Evolutionary conservation across 2,113 vertebrate species (phyloP).

Genomic region (Vidua macroura): DNA sequence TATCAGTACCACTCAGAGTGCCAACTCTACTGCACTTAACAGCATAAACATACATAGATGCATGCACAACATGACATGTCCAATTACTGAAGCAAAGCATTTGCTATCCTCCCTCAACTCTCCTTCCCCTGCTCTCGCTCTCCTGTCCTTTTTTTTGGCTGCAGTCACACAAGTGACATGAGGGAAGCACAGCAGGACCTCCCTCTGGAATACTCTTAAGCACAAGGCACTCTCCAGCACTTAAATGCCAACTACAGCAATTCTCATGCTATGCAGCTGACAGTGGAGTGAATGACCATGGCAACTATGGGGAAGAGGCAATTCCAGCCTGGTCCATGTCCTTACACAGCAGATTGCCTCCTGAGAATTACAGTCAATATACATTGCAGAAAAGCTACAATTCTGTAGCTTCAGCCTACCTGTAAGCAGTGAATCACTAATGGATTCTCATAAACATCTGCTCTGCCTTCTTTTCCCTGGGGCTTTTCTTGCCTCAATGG

Average conservation of each 20-base stretch:
- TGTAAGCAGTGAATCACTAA: not conserved
- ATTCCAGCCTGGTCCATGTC: not conserved
- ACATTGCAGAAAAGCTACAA: not conserved
- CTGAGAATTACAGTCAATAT: not conserved
- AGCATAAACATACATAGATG: not conserved
- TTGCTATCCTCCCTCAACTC: not conserved
- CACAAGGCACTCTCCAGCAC: not conserved
- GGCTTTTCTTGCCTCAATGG: not conserved
- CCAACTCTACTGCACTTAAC: not conserved
- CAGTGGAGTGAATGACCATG: not conserved
- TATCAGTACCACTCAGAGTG: not conserved
- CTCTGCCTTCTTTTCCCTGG: not conserved
- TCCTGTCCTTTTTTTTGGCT: not conserved
- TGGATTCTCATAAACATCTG: not conserved
- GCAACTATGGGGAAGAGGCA: not conserved
- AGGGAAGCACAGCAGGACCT: not conserved
- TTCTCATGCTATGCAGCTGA: not conserved
- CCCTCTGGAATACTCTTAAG: not conserved
- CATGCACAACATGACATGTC: accelerated
- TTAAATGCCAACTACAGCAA: not conserved
- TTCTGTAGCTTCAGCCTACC: not conserved
- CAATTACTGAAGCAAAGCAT: not conserved
- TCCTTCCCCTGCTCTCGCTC: not conserved
- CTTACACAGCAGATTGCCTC: not conserved
- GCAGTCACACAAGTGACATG: not conserved